Conservation (phyloP, 2,113 vertebrate genomes). For the Pollimyrus isidori region DNA sequence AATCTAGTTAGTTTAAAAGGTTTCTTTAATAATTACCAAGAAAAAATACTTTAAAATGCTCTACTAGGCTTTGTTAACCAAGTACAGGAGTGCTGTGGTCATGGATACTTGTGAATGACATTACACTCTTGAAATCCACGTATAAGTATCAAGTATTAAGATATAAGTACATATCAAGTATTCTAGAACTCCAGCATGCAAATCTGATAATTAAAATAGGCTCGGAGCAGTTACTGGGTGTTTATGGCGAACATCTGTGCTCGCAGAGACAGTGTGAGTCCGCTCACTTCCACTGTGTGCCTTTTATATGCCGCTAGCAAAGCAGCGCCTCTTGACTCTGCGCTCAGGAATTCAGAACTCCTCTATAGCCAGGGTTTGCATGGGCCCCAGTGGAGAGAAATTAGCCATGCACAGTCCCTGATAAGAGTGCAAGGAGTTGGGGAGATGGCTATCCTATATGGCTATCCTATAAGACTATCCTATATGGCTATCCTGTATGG, state of each 20-base stretch:
- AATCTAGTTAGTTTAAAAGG: no score
- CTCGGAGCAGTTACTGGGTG: background rate
- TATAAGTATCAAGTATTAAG: no score
- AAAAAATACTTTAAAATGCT: background rate
- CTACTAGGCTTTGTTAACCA: background rate
- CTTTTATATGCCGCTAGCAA: background rate
- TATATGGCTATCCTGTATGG: no score
- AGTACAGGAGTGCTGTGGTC: background rate
- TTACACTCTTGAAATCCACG: background rate
- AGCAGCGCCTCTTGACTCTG: background rate
- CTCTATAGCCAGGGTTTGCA: background rate
- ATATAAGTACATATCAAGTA: no score
- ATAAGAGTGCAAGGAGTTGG: background rate
- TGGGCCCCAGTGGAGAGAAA: background rate
- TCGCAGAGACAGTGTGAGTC: background rate
- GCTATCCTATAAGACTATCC: no score
- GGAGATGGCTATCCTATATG: background rate
- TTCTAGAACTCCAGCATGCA: background rate
- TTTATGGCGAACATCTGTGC: background rate
- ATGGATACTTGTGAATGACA: background rate
- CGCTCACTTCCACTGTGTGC: background rate
- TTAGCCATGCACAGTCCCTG: background rate
- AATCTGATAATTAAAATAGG: background rate
- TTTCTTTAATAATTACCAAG: background rate
- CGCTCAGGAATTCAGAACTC: background rate